A percentile compares a stretch with the other conserved stretches of the same genome.
Conservation (phyloP, 2,797 vertebrate species). For the Fratercula arctica region DNA sequence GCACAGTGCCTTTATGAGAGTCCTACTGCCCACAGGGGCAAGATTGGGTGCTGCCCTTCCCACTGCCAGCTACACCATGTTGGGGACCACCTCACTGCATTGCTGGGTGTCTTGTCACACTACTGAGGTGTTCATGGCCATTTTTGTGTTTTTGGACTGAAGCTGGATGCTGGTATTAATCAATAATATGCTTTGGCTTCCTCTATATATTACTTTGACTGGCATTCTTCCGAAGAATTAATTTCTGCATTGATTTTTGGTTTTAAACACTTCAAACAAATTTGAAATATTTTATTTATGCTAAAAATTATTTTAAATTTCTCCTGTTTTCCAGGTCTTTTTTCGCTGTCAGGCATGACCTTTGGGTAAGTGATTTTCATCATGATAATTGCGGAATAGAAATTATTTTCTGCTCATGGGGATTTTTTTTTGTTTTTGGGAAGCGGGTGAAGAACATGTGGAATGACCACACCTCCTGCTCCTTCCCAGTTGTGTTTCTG, state of each 20-base stretch:
- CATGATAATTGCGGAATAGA: background rate
- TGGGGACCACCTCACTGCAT: background rate
- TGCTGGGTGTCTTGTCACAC: background rate
- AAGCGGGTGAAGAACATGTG: background rate
- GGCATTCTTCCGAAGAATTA: background rate
- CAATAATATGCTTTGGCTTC: background rate
- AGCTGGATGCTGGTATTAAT: background rate
- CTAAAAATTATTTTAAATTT: background rate
- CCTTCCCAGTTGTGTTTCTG: background rate
- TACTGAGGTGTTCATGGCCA: background rate
- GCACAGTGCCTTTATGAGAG: background rate
- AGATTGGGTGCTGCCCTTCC: background rate
- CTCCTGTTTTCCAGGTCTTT: background rate
- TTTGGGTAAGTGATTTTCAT: background rate
- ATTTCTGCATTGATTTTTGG: background rate
- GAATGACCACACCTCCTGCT: background rate
- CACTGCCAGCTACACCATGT: background rate
- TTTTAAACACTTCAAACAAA: background rate
- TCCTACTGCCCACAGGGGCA: background rate
- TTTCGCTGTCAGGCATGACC: background rate
- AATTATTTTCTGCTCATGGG: background rate
- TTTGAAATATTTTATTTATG: background rate
- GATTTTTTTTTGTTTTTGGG: too few relatives aligned
- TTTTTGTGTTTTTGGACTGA: background rate
- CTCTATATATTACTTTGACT: background rate